Evolutionary conservation across 2,797 vertebrate species (phyloP), one percentile per base, ranked within the genome.

Genomic region (Poecilia wingei): DNA sequence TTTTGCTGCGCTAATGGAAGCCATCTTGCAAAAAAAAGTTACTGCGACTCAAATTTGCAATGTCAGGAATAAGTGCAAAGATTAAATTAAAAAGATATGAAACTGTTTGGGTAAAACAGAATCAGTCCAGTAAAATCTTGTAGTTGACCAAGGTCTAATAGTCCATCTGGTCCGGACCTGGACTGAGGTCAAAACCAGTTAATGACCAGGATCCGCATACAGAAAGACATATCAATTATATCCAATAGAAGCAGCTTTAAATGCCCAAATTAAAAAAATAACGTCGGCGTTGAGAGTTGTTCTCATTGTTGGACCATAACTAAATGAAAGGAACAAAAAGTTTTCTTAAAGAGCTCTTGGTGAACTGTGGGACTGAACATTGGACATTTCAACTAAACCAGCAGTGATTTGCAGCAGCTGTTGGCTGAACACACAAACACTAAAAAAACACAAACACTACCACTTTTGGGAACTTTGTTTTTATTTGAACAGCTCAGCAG

Each of bases 361-460:
- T 84, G 79, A 86, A 84, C 61, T 77, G 1, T 45, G 66, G 79
- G 76, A 83, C 80, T 71, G 79, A 80, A 72, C 68, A 49, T 31
- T 51, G 81, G 78, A 85, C 75, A 77, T 64, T 82, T 79, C 68
- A 81, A 85, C 88, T 86, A 88, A 90, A 84, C 75, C 68, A 66
- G 53, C 75, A 71, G 64, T 84, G 87, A 92, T 81, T 80, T 33
- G 76, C 78, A 91, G 81, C 90, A 92, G 87, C 90, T 92, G 90
- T 83, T 68, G 80, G 77, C 85, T 74, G 22, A 74, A 82, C 1
- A 45, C 75, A 78, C 61, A 85, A 72, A 85, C 1, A 36, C 13
- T 14, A 16, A 25, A 81, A 45, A 79, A 74, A 70, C 46, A 55
- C 77, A 82, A 33, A 64, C 71, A 66, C 51, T 79, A 18, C 47